Percentiles rank a stretch among this genome's conserved stretches.
These are phyloP conservation scores for Apostichopus leukothele DNA, from an alignment of 53 echinoderm and acorn worm species.

Conservation along the genomic window DNA sequence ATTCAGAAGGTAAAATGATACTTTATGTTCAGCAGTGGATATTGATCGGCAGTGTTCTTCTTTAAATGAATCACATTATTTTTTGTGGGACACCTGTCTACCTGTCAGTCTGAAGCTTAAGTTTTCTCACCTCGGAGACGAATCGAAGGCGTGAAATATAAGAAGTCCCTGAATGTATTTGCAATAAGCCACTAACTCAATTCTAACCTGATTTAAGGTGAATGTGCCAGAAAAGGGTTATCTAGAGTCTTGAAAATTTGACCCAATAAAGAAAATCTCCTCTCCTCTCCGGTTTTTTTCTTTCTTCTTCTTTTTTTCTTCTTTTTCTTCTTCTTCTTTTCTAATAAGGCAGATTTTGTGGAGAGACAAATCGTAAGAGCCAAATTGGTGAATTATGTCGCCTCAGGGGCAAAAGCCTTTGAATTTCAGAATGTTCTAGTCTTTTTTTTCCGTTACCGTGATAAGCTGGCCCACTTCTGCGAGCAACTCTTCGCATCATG, in stretches of 20 bases:
- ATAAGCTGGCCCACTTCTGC: constrained; percentile 44
- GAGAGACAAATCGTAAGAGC: constrained; percentile 28
- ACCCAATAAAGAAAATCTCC: constrained; percentile 24
- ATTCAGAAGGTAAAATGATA: constrained; percentile 31
- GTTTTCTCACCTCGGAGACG: constrained; percentile 32
- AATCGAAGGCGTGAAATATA: constrained; percentile 36
- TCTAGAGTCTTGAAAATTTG: constrained; percentile 40
- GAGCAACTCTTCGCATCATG: constrained; percentile 39
- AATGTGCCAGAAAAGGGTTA: constrained; percentile 30
- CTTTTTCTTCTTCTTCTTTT: background rate
- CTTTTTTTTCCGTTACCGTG: constrained; percentile 1
- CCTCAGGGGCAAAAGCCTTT: constrained; percentile 40
- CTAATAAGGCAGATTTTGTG: constrained; percentile 18
- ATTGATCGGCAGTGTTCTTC: constrained; percentile 30
- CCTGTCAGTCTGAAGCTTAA: constrained; percentile 38
- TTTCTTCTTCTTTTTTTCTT: too few relatives aligned
- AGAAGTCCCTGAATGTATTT: constrained; percentile 39
- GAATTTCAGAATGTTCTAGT: constrained; percentile 31
- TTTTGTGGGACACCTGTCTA: constrained; percentile 43
- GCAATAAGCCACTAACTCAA: constrained; percentile 41
- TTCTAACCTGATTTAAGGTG: constrained; percentile 47
- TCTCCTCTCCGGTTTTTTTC: too few relatives aligned
- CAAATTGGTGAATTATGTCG: constrained; percentile 40
- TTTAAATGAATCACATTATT: constrained; percentile 42
- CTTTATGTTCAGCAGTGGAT: constrained; percentile 28